Percentiles rank a stretch among this genome's conserved stretches.
These are phyloP conservation scores for Alexandromys oeconomus DNA, from an alignment of 2,797 vertebrate species.

Conservation along the genomic window DNA sequence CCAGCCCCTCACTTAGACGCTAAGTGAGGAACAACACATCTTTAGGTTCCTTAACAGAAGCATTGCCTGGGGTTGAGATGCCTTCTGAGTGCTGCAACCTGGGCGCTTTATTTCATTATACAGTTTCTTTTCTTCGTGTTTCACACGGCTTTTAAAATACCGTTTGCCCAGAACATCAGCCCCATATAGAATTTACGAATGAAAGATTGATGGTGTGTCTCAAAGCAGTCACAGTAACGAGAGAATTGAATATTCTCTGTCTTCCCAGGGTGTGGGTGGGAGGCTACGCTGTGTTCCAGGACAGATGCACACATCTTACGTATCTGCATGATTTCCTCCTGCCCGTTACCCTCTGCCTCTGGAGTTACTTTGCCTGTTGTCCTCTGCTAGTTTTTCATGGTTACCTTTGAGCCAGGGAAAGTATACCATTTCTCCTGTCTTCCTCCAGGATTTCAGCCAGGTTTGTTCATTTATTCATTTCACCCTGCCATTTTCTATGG, in stretches of 20 bases:
- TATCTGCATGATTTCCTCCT: slow-evolving; percentile 14
- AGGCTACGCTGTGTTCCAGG: neutral
- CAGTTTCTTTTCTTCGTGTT: slow-evolving; percentile 12
- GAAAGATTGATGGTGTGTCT: slow-evolving; percentile 21
- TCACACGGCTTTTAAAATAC: slow-evolving; percentile 47
- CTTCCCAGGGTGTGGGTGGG: neutral
- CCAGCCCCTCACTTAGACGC: neutral
- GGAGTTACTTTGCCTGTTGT: neutral
- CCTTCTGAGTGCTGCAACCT: neutral
- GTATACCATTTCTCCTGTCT: neutral
- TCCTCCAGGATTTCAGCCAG: slow-evolving; percentile 15
- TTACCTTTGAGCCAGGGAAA: slow-evolving; percentile 17
- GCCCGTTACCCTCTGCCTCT: neutral
- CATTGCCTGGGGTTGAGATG: slow-evolving; percentile 23
- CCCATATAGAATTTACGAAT: neutral
- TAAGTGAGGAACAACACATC: neutral
- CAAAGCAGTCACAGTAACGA: slow-evolving; percentile 48
- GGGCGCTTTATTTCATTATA: slow-evolving; percentile 25
- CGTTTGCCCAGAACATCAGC: neutral
- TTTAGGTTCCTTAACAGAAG: neutral
- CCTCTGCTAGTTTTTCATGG: neutral
- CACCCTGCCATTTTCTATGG: neutral
- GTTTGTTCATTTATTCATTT: neutral
- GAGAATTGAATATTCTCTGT: slow-evolving; percentile 7
- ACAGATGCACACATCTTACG: slow-evolving; percentile 3